Conservation (phyloP, 2,888 invertebrate genomes). For the Fabriciana adippe region DNA sequence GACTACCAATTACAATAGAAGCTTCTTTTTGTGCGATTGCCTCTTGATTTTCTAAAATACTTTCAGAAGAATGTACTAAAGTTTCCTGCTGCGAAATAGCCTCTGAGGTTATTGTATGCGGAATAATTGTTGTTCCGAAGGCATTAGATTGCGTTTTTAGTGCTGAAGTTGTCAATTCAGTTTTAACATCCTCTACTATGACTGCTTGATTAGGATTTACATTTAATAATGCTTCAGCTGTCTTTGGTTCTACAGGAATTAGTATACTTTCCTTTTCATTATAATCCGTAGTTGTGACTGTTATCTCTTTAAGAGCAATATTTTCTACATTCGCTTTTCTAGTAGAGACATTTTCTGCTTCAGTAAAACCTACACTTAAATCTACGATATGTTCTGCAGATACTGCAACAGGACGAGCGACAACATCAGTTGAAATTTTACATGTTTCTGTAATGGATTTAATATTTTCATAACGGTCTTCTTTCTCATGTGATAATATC, state of each 20-base stretch:
- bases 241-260: slow-evolving; percentile 45
- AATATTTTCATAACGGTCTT: slow-evolving; percentile 50
- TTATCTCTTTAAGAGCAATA: slow-evolving; percentile 77
- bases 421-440: slow-evolving; percentile 69
- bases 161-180: slow-evolving; percentile 66
- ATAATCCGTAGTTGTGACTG: slow-evolving; percentile 75
- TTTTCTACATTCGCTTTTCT: slow-evolving; percentile 76
- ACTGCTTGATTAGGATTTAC: slow-evolving; percentile 72
- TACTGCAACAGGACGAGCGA: slow-evolving; percentile 76
- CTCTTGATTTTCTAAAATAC: slow-evolving; percentile 52
- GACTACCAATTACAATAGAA: slow-evolving; percentile 67
- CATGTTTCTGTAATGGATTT: slow-evolving; percentile 46
- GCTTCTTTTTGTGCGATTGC: slow-evolving; percentile 63
- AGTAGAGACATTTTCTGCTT: slow-evolving; percentile 41
- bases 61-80: slow-evolving; percentile 72
- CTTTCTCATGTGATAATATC: slow-evolving; percentile 66
- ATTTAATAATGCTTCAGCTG: slow-evolving; percentile 50
- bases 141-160: slow-evolving; percentile 51
- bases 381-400: slow-evolving; percentile 74
- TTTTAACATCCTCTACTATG: slow-evolving; percentile 75
- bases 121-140: slow-evolving; percentile 59
- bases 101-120: slow-evolving; percentile 69
- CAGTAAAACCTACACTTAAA: slow-evolving; percentile 58
- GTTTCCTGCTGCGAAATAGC: slow-evolving; percentile 83
- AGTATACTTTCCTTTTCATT: slow-evolving; percentile 81